phyloP scores from a whole-genome alignment of 2,113 vertebrate species.

The Turnix velox region DNA sequence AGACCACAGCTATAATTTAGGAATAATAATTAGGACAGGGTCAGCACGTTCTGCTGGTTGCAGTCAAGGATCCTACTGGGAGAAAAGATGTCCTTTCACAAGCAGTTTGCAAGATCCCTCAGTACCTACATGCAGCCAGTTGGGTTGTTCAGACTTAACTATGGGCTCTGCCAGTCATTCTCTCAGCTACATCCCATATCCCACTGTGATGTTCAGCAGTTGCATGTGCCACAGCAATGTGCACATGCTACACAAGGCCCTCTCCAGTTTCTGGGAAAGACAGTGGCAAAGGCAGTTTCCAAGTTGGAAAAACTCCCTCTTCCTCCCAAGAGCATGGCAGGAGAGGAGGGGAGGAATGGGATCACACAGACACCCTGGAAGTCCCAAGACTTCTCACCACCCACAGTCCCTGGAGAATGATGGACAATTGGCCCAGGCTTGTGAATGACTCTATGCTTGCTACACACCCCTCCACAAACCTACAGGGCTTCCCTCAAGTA shows the following conservation, averaged over 20 bases:
- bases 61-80: rapidly evolving
- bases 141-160: background rate
- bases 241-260: rapidly evolving
- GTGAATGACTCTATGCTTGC: rapidly evolving
- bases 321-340: background rate
- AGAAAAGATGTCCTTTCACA: background rate
- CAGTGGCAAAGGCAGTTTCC: rapidly evolving
- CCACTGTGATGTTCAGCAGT: rapidly evolving
- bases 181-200: background rate
- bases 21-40: rapidly evolving
- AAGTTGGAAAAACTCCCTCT: background rate
- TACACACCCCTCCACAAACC: background rate
- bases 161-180: rapidly evolving
- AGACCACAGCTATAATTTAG: background rate
- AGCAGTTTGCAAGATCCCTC: background rate
- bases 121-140: background rate
- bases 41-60: background rate
- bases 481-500: background rate
- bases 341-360: background rate
- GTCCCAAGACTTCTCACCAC: background rate
- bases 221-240: rapidly evolving
- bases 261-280: background rate
- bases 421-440: background rate
- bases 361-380: background rate
- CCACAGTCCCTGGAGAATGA: rapidly evolving